Evolutionary conservation across 2,888 invertebrate genomes (phyloP), one percentile per base, ranked within the genome.

Genomic region (Sycophila texana): DNA sequence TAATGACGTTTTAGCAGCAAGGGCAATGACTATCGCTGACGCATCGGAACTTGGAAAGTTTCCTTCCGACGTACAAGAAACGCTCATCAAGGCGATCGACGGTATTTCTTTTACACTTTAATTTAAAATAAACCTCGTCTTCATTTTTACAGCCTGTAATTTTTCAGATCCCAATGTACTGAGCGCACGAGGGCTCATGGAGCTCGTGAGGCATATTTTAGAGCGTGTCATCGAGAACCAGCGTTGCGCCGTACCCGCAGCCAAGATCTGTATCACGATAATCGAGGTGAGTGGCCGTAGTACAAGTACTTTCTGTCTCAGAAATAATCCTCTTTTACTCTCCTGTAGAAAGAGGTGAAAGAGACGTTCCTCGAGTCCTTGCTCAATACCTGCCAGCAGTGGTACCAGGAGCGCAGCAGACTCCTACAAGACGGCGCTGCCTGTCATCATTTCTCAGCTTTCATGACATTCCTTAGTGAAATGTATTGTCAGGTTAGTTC

Each of bases 311-410:
- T 53, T 53, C n/a, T 53, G 4, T 22, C 1, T 30, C 22, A 49
- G 5, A 58, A 20, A 12, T 57, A 20, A 20, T 18, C 22, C 18
- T 58, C 4, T 10, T 57, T 7, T 7, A 20, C 10, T 18, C 20
- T 57, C 10, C 2, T 26, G 3, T 16, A 93, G 92, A 95, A 95
- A 90, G 97, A 97, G 91, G 94, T 94, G 86, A 95, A 95, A 84
- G 96, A 96, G 91, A 97, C 97, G 60, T 97, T 97, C 91, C 92
- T 97, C 86, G 97, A 97, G 91, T 96, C 96, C 55, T 92, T 97
- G 84, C 92, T 97, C 84, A 97, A 97, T 91, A 96, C 95, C 58
- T 97, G 96, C 90, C 96, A 97, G 90, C 96, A 97, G 91, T 96
- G 95, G 95, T 97, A 96, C 91, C 96, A 96, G 90, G 96, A 97